These are phyloP conservation scores for Drosophila recens DNA, from an alignment of 2,888 invertebrate species.

Conservation along the genomic window DNA sequence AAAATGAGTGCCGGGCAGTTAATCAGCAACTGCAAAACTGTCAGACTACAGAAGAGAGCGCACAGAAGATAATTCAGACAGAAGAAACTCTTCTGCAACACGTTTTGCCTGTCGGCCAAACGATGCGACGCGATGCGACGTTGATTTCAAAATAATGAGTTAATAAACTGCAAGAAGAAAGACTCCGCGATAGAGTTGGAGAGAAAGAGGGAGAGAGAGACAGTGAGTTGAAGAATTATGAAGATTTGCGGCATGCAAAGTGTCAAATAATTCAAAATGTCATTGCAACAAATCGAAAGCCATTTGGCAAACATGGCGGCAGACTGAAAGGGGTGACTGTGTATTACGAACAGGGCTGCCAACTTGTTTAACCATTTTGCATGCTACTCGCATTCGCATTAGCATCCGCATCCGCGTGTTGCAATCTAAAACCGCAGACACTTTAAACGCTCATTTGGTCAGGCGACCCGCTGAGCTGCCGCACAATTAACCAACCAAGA, in stretches of 20 bases:
- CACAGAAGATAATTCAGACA: constrained; percentile 38
- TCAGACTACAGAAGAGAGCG: neutral
- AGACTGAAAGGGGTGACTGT: constrained; percentile 16
- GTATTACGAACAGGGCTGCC: constrained; percentile 43
- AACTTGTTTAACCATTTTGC: constrained; percentile 39
- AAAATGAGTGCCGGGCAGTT: constrained; percentile 58
- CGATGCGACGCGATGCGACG: constrained; percentile 18
- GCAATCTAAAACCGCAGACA: constrained; percentile 57
- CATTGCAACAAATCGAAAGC: constrained; percentile 75
- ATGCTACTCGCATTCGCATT: constrained; percentile 29
- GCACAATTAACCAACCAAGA: constrained; percentile 51
- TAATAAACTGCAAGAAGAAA: constrained; percentile 66
- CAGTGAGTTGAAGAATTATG: constrained; percentile 10
- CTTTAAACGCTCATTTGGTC: constrained; percentile 58
- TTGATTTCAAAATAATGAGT: constrained; percentile 75
- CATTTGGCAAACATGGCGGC: constrained; percentile 51
- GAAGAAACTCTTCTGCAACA: constrained; percentile 54
- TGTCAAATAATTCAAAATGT: constrained; percentile 82
- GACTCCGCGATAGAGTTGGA: constrained; percentile 20
- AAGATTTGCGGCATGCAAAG: constrained; percentile 65
- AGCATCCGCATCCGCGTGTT: constrained; percentile 44
- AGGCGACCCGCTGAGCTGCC: constrained; percentile 60
- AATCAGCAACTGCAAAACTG: constrained; percentile 53
- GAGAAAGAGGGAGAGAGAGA: constrained; percentile 10
- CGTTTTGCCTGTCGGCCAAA: constrained; percentile 54